phyloP scores from a whole-genome alignment of 2,888 invertebrate genomes.

The Nezara viridula region DNA sequence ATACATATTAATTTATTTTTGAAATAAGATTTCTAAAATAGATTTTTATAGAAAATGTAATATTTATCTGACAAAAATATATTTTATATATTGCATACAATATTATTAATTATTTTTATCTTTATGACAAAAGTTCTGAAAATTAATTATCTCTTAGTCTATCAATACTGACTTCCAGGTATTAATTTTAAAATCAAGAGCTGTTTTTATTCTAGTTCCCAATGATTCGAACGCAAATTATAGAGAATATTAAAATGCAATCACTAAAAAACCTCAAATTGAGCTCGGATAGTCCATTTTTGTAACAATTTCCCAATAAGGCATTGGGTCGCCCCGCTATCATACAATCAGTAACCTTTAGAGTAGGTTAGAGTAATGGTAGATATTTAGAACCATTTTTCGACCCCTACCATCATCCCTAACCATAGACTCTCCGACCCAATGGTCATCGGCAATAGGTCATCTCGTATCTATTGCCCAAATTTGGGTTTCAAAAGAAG shows the following conservation, averaged over 20 bases:
- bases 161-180: no score
- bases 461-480: conserved; percentile 5
- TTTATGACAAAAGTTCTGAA: no score
- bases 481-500: conserved; percentile 24
- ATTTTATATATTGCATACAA: no score
- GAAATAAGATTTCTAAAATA: no score
- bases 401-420: conserved; percentile 13
- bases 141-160: no score
- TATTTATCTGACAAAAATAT: no score
- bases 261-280: conserved; percentile 22
- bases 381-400: conserved; percentile 31
- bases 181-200: background rate
- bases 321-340: background rate
- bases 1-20: no score
- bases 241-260: background rate
- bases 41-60: no score
- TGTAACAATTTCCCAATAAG: conserved; percentile 30
- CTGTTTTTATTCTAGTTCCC: background rate
- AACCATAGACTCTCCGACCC: background rate
- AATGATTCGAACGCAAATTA: background rate
- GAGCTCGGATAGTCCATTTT: conserved; percentile 1
- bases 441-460: background rate
- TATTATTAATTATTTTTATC: no score
- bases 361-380: background rate
- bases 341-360: background rate